These are phyloP conservation scores for Gymnothorax javanicus DNA, from an alignment of 2,797 vertebrate species.

Conservation along the genomic window DNA sequence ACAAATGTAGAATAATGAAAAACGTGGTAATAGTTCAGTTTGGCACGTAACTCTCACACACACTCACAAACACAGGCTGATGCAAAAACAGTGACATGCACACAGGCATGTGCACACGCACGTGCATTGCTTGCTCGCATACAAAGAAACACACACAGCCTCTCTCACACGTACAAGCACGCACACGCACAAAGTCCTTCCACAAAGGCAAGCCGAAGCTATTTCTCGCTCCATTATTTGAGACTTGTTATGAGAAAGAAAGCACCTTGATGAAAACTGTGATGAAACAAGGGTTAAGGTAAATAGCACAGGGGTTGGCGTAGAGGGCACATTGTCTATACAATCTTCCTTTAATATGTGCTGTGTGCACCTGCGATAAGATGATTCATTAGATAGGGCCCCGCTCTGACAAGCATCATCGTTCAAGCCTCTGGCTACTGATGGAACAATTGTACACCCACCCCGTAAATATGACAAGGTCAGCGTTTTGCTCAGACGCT, in stretches of 20 bases:
- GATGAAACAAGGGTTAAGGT: slow-evolving; percentile 87
- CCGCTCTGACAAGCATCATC: slow-evolving; percentile 96
- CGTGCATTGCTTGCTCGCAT: neutral
- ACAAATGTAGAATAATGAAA: neutral
- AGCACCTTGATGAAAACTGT: slow-evolving; percentile 79
- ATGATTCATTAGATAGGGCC: slow-evolving; percentile 98
- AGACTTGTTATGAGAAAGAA: slow-evolving; percentile 74
- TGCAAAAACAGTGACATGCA: too few relatives aligned
- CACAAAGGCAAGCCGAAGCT: slow-evolving; percentile 27
- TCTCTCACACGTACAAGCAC: slow-evolving; percentile 7
- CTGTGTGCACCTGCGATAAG: slow-evolving; percentile 95
- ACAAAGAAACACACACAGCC: slow-evolving; percentile 12
- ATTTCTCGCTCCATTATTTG: slow-evolving; percentile 54
- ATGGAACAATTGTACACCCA: slow-evolving; percentile 94
- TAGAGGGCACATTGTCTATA: slow-evolving; percentile 89
- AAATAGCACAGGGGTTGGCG: slow-evolving; percentile 86
- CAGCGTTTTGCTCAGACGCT: slow-evolving; percentile 85
- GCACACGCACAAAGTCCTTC: slow-evolving; percentile 20
- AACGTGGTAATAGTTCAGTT: neutral
- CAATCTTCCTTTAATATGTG: slow-evolving; percentile 94
- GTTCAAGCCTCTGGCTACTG: slow-evolving; percentile 96
- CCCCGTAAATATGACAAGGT: slow-evolving; percentile 98
- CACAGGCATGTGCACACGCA: neutral
- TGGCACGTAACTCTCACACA: neutral
- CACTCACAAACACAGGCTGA: neutral